These are phyloP conservation scores for Parambassis ranga DNA, from an alignment of 2,797 vertebrate species.

Conservation along the genomic window DNA sequence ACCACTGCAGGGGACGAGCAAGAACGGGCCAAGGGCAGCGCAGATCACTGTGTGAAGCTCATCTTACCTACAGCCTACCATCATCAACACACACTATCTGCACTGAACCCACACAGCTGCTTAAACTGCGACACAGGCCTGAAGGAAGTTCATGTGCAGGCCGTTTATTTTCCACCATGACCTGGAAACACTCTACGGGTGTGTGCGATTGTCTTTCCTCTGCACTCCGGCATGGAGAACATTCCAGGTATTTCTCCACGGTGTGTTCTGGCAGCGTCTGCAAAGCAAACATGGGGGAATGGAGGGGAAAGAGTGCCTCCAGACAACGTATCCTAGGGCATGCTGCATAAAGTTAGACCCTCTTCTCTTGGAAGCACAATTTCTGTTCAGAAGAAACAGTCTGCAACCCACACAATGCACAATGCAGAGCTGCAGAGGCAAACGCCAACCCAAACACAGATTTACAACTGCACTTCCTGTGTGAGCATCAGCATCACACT, in stretches of 20 bases:
- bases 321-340: conserved; percentile 23
- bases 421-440: conserved; percentile 33
- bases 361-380: conserved; percentile 36
- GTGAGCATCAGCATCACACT: conserved; percentile 30
- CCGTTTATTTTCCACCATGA: conserved; percentile 15
- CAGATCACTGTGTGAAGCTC: conserved; percentile 35
- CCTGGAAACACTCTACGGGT: background rate
- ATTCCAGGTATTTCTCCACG: conserved; percentile 43
- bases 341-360: conserved; percentile 27
- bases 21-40: conserved; percentile 67
- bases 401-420: conserved; percentile 52
- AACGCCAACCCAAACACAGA: conserved; percentile 54
- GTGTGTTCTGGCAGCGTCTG: conserved; percentile 48
- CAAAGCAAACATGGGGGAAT: conserved; percentile 57
- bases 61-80: conserved; percentile 49
- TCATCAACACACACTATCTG: conserved; percentile 15
- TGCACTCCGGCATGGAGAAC: conserved; percentile 26
- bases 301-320: conserved; percentile 43
- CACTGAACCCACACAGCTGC: conserved; percentile 35
- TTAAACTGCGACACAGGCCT: background rate
- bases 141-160: conserved; percentile 9
- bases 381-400: conserved; percentile 49
- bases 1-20: conserved; percentile 50
- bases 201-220: conserved; percentile 23
- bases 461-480: conserved; percentile 26